A percentile compares a stretch with the other conserved stretches of the same genome.
Conservation (phyloP, 2,888 invertebrate species). For the Zelleria hepariella region DNA sequence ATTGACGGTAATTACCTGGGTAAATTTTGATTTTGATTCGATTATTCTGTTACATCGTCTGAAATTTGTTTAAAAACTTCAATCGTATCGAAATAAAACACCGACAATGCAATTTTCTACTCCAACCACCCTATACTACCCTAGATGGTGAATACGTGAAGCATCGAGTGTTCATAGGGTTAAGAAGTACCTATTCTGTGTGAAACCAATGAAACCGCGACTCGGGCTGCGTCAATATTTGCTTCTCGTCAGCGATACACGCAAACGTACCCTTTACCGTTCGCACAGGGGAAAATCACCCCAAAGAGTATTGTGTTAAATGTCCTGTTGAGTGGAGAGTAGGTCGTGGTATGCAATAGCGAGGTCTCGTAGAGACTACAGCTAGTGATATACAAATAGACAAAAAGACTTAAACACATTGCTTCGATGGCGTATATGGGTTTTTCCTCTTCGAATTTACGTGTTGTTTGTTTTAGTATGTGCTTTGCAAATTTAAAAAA, state of each 20-base stretch:
- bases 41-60: no score
- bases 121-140: neutral
- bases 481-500: neutral
- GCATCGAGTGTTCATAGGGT: neutral
- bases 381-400: constrained; percentile 52
- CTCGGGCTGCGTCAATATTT: constrained; percentile 38
- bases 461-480: neutral
- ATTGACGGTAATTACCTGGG: no score
- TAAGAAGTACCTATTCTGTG: neutral
- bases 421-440: neutral
- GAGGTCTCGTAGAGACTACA: constrained; percentile 1
- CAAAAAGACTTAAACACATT: constrained; percentile 14
- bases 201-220: neutral
- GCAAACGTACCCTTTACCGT: neutral
- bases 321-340: neutral
- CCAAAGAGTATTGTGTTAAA: neutral
- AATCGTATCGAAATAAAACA: neutral
- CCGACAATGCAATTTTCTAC: neutral
- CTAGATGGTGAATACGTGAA: neutral
- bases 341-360: neutral
- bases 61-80: no score
- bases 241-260: constrained; percentile 26
- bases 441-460: neutral
- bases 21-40: no score
- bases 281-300: neutral